Base-by-base conservation (phyloP, 2,797 vertebrate genomes). In the Micromesistius poutassou region DNA sequence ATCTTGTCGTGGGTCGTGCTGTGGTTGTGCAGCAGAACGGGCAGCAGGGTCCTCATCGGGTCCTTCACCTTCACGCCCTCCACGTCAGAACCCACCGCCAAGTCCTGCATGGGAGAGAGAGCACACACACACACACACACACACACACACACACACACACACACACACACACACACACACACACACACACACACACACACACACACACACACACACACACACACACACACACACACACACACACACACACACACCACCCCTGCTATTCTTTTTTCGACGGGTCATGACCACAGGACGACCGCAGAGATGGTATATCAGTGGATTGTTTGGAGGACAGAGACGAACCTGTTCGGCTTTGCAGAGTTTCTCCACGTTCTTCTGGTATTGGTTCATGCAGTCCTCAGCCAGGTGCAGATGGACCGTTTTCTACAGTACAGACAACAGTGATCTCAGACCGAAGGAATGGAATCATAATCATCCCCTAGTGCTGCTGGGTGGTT, bases 261-360 rank as follows among this genome's bases (percentile, higher is more conserved):
- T 46, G 42, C 12, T 19, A 22, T 22, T 19, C 14, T 55, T 55
- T n/a, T 62, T 22, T 62, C 22, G n/a, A 62, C 25, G 55, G 19
- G 3, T 22, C 50, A n/a, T 3, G 8, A 28, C 25, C 62, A 66
- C 62, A 12, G 4, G 25, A 66, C 7, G 9, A 10, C 62, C 62
- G n/a, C 50, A 66, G 62, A 66, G 62, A 66, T 16, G 62, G 62
- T 66, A 66, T 66, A 9, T 16, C 22, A 62, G 42, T 50, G 46
- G 55, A n/a, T 22, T 8, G 55, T 25, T 62, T 25, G 55, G 6
- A n/a, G 46, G 46, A 50, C 55, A 62, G 3, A 62, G 62, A 28
- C 62, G 1, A 68, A 99, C 98, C 96, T 99, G 97, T 83, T 99
- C 98, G 36, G 95, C 94, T 94, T 97, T 98, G 93, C 97, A 99